Evolutionary conservation across 2,113 vertebrate genomes (phyloP).

Genomic region (Petrocephalus zakoni): DNA sequence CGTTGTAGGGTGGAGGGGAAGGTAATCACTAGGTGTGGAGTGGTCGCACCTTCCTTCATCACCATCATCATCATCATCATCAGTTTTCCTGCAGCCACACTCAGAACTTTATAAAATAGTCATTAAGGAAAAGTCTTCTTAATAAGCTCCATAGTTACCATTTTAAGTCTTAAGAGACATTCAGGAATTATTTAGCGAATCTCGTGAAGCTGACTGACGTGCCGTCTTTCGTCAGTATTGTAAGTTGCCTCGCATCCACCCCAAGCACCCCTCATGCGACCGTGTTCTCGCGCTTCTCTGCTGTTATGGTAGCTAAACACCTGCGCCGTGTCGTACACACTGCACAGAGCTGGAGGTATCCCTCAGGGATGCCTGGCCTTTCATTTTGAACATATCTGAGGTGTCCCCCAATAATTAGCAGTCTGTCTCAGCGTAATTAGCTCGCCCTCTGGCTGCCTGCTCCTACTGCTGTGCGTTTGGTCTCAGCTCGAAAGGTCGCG

Average conservation of each 20-base stretch:
- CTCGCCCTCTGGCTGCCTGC: background rate
- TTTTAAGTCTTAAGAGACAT: background rate
- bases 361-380: background rate
- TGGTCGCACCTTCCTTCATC: background rate
- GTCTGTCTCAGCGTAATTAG: background rate
- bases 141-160: background rate
- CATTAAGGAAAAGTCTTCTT: background rate
- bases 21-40: background rate
- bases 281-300: background rate
- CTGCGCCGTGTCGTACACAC: background rate
- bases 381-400: background rate
- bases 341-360: background rate
- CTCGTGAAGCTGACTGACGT: too few relatives aligned
- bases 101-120: background rate
- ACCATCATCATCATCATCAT: background rate
- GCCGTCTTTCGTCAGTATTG: background rate
- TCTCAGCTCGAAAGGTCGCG: background rate
- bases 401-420: background rate
- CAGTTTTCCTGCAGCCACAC: background rate
- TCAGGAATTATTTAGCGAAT: background rate
- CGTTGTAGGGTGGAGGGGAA: background rate
- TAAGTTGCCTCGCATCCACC: background rate
- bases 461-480: background rate
- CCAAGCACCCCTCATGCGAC: background rate
- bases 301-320: background rate